phyloP scores from a whole-genome alignment of 2,888 invertebrate genomes.

The Drosophila pullipes region DNA sequence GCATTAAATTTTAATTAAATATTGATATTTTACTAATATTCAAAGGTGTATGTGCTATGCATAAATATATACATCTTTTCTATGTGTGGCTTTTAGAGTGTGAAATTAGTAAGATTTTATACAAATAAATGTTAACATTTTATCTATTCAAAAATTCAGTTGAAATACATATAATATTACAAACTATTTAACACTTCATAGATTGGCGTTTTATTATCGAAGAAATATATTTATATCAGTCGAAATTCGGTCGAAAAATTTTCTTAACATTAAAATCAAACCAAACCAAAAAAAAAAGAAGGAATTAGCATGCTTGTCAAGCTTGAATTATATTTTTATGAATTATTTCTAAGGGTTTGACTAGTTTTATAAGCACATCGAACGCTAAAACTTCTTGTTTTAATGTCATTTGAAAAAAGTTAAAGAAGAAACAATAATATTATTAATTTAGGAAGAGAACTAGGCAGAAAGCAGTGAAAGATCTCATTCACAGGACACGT shows the following conservation, averaged over 20 bases:
- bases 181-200: not conserved
- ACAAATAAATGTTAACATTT: not conserved
- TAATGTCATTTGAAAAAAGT: not conserved
- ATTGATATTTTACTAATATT: constrained; percentile 31
- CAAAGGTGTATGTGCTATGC: constrained; percentile 1
- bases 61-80: constrained; percentile 1
- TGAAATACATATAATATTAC: not conserved
- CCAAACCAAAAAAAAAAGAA: not conserved
- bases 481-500: constrained; percentile 19
- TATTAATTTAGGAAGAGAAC: constrained; percentile 21
- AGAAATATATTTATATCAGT: not conserved
- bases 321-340: not conserved
- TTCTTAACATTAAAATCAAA: not conserved
- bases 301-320: not conserved
- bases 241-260: too few relatives aligned
- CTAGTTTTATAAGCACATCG: not conserved
- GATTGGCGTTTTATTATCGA: too few relatives aligned
- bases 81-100: not conserved
- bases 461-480: not conserved
- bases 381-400: not conserved
- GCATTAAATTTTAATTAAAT: constrained; percentile 61
- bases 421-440: not conserved
- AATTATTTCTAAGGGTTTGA: not conserved
- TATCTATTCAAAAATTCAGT: not conserved
- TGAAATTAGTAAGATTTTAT: not conserved